A percentile compares a stretch with the other conserved stretches of the same genome.
Conservation (phyloP, 2,797 vertebrate genomes). For the Liasis olivaceus region DNA sequence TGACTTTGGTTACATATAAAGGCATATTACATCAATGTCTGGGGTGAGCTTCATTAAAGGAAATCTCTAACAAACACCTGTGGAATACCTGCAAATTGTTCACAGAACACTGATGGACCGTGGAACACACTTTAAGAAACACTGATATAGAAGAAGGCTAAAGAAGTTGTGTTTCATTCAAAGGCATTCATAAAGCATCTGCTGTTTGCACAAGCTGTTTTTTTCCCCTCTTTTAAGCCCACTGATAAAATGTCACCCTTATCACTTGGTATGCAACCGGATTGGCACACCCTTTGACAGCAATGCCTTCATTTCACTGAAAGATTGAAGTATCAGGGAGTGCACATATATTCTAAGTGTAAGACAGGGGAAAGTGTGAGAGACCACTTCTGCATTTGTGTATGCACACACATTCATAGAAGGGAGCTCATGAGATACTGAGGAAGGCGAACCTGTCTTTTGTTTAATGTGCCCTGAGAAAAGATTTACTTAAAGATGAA, state of each 20-base stretch:
- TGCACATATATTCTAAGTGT: neutral
- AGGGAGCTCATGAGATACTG: neutral
- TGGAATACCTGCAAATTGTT: neutral
- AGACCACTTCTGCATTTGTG: neutral
- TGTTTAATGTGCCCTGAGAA: neutral
- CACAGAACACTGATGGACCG: neutral
- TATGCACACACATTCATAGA: neutral
- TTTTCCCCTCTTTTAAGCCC: neutral
- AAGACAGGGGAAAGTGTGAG: neutral
- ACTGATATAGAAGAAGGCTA: no score
- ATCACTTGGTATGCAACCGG: neutral
- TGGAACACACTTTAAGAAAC: neutral
- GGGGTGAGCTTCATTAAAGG: neutral
- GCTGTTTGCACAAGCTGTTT: neutral
- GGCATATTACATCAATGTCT: neutral
- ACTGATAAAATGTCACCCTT: neutral
- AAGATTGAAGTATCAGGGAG: neutral
- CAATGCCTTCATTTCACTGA: neutral
- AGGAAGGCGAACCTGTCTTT: neutral
- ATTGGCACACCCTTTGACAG: neutral
- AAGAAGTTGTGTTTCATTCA: neutral
- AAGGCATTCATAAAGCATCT: neutral
- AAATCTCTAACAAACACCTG: neutral
- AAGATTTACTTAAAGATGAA: slow-evolving; percentile 1
- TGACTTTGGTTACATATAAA: neutral